Evolutionary conservation across 2,113 vertebrate species (phyloP), one percentile per base, ranked within the genome.

Genomic region (Castor canadensis): DNA sequence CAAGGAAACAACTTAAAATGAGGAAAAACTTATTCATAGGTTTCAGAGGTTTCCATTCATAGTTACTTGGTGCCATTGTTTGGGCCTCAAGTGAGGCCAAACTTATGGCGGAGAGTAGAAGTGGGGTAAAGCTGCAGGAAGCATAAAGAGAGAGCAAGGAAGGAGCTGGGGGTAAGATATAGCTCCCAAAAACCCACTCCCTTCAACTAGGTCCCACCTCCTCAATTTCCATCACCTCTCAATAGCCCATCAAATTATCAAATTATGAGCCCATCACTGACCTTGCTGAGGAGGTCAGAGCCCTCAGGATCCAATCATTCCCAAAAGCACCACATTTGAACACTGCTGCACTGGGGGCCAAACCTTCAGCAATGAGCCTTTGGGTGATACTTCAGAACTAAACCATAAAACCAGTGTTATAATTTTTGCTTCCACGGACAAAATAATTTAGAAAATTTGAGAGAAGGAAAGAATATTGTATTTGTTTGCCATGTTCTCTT

Each of bases 381-480:
- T 56, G 20, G 35, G 62, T n/a, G 62, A 32, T 9, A 66, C 32
- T 66, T 32, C 62, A 66, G 20, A 52, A 10, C 35, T 32, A 79
- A 56, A 79, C 49, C 10, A 30, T 52, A 49, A 38, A 12, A 54
- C 45, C 22, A 66, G 11, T 49, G 3, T 91, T 79, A 83, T 24
- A 73, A 73, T 72, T 73, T 87, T 93, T 73, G 47, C 56, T 83
- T 96, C 28, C 13, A 30, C 20, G 82, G 19, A 66, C 38, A 95
- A 91, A 72, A 66, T 66, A 66, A 81, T 66, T 94, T 92, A 72
- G 38, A 89, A 91, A 77, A 90, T n/a, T 71, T 72, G 60, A 60
- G 62, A 87, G 45, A 67, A 76, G 58, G 32, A 43, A 77, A 69
- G 43, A 81, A 35, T 81, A 52, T 87, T 60, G 6, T 24, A 54